Evolutionary conservation across 2,113 vertebrate species (phyloP).

Genomic region (Salminus brasiliensis): DNA sequence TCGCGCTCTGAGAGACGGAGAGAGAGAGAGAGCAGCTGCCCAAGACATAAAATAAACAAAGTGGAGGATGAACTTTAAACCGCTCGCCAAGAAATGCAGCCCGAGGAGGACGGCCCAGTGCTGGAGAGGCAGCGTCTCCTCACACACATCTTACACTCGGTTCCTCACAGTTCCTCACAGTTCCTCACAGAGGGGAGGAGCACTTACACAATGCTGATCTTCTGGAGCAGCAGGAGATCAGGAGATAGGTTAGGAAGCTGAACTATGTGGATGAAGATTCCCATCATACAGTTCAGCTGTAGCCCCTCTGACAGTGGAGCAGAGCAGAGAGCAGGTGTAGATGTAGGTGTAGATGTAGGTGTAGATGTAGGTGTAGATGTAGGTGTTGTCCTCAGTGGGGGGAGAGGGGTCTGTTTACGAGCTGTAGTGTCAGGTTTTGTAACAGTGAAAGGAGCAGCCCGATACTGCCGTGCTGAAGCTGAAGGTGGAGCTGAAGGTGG

Average conservation of each 20-base stretch:
- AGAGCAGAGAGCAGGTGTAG: not conserved
- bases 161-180: not conserved
- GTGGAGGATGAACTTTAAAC: conserved; percentile 55
- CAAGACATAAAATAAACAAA: conserved; percentile 64
- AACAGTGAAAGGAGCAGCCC: not conserved
- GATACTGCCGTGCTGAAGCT: not conserved
- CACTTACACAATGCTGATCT: not conserved
- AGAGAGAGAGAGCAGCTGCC: conserved; percentile 66
- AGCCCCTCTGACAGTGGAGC: not conserved
- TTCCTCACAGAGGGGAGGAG: not conserved
- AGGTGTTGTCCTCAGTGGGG: not conserved
- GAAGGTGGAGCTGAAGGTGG: no score
- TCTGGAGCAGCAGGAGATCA: not conserved
- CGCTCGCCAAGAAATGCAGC: conserved; percentile 49
- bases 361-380: not conserved
- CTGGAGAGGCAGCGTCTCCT: conserved; percentile 51
- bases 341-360: no score
- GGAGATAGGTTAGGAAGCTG: not conserved
- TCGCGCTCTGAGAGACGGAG: conserved; percentile 68
- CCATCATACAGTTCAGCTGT: not conserved
- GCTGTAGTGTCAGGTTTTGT: not conserved
- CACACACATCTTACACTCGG: conserved; percentile 30
- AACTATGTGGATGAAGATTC: not conserved
- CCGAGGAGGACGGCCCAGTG: conserved; percentile 25
- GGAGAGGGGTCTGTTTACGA: not conserved